Evolutionary conservation across 1,140 invertebrate species (phyloP), one percentile per base, ranked within the genome.

Genomic region (Dufourea novaeangliae): DNA sequence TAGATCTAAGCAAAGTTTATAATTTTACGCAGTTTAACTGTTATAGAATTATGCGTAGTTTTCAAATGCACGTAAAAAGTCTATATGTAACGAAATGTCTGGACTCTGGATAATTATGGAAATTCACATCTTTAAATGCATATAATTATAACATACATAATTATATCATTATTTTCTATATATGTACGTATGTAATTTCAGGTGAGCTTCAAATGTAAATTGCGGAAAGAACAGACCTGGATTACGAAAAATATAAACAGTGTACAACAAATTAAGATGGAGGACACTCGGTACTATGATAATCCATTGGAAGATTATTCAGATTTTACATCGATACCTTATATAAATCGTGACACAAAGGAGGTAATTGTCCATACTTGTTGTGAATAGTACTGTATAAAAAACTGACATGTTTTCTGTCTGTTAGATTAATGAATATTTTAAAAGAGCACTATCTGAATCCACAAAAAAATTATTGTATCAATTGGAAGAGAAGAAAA

Each of bases 231-330:
- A 44, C 44, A 29, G 25, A 6, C 10, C 6, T 46, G 7, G 37
- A 4, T 12, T 25, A 1, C 27, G 61, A 17, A 14, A 32, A 25
- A 39, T 25, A 25, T 39, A 61, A 37, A 50, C 5, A 61, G 17
- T 32, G 12, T 62, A 62, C 22, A 41, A n/a, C 12, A 17, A 59
- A 69, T 52, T 17, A 62, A 41, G 59, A 87, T 87, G 87, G 78
- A 83, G 46, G 57, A 32, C 12, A 63, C 39, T 27, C 64, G 83
- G 7, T 44, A 89, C 76, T 75, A 85, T 63, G n/a, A 62, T 11
- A 90, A 88, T 84, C 50, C 64, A 12, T 90, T 84, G 54, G 57
- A 82, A 12, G 87, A 90, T 78, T 88, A 84, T 79, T 62, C 63
- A 11, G 44, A 34, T 72, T n/a, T n/a, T 8, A 81, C 66, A n/a